Evolutionary conservation across 2,797 vertebrate genomes (phyloP).

Genomic region (Pseudochaenichthys georgianus): DNA sequence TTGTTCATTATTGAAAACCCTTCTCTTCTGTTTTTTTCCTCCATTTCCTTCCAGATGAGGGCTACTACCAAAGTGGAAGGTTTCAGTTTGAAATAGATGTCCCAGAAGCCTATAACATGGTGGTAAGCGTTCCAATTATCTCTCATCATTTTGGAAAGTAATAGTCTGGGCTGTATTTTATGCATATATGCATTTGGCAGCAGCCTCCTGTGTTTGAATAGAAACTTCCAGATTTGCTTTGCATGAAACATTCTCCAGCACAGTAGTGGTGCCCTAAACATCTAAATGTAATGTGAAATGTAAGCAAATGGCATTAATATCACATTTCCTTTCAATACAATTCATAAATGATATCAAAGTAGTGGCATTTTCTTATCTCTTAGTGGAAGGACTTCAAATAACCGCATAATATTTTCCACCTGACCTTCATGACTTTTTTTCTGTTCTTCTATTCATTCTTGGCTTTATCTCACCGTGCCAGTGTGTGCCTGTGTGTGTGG

Average conservation of each 20-base stretch:
- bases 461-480: conserved; percentile 22
- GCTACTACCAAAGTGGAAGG: conserved; percentile 96
- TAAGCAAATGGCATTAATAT: neutral
- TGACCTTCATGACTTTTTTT: conserved; percentile 5
- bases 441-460: neutral
- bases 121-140: conserved; percentile 89
- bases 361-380: neutral
- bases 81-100: conserved; percentile 89
- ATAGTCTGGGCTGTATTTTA: neutral
- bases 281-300: neutral
- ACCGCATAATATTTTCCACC: neutral
- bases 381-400: neutral
- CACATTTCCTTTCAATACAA: neutral
- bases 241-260: neutral
- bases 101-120: conserved; percentile 99
- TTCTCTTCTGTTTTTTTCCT: conserved; percentile 9
- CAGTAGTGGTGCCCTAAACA: neutral
- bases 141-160: neutral
- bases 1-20: neutral
- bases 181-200: neutral
- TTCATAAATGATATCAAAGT: neutral
- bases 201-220: neutral
- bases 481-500: conserved; percentile 3
- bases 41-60: conserved; percentile 90
- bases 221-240: neutral